These are phyloP conservation scores for Onthophagus sagittarius DNA, from an alignment of 2,888 invertebrate genomes.

Conservation along the genomic window DNA sequence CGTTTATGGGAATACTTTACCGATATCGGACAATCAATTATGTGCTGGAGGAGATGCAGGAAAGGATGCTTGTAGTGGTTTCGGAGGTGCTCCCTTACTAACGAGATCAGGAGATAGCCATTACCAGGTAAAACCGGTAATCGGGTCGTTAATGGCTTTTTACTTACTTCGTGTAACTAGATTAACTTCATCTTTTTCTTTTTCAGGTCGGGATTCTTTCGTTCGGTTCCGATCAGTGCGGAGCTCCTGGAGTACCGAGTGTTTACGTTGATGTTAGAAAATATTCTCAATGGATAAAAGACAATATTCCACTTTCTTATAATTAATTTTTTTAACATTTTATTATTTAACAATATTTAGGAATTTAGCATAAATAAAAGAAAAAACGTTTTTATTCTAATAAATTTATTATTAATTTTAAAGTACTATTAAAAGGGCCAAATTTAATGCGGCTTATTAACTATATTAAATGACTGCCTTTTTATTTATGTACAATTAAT, in stretches of 20 bases:
- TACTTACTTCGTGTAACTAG: not conserved
- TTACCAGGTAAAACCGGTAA: conserved; percentile 55
- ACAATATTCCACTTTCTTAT: conserved; percentile 57
- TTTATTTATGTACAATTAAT: conserved; percentile 20
- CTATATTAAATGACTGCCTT: conserved; percentile 19
- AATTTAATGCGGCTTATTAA: conserved; percentile 16
- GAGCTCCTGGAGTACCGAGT: conserved; percentile 68
- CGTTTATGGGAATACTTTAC: conserved; percentile 65
- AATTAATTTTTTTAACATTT: conserved; percentile 22
- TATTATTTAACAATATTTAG: too few species aligned
- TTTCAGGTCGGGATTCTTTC: conserved; percentile 73
- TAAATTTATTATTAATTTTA: conserved; percentile 24
- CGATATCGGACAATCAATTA: conserved; percentile 60
- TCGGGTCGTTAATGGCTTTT: too few species aligned
- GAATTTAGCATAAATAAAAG: not conserved
- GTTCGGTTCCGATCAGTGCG: conserved; percentile 76
- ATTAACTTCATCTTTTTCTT: not conserved
- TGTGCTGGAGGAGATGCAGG: conserved; percentile 73
- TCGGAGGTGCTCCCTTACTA: conserved; percentile 72
- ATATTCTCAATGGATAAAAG: conserved; percentile 71
- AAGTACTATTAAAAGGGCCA: conserved; percentile 27
- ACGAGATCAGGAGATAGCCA: conserved; percentile 59
- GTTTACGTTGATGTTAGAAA: conserved; percentile 74
- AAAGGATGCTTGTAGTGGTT: conserved; percentile 74
- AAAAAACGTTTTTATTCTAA: conserved; percentile 16